phyloP scores from a whole-genome alignment of 1,140 invertebrate genomes.

The Hyposmocoma kahamanoa region DNA sequence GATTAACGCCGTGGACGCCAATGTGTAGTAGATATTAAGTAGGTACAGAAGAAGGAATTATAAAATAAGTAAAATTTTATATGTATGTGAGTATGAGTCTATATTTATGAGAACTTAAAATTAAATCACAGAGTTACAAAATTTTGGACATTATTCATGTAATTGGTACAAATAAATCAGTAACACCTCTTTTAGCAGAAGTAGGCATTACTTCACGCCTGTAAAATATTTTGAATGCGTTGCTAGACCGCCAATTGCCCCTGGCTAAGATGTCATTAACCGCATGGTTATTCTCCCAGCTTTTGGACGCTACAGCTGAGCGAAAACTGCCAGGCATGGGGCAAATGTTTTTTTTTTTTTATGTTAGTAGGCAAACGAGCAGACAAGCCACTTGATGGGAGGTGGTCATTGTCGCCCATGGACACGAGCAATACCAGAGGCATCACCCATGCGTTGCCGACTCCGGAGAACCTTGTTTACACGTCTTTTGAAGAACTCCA shows the following conservation, averaged over 20 bases:
- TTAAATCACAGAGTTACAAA: background rate
- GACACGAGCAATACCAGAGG: no score
- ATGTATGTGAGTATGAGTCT: background rate
- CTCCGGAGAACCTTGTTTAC: no score
- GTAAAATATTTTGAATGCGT: slow-evolving; percentile 5
- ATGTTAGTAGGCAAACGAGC: no score
- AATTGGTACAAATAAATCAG: background rate
- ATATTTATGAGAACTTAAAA: background rate
- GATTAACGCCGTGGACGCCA: no score
- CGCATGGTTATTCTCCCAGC: background rate
- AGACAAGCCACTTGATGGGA: no score
- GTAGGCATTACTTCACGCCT: background rate
- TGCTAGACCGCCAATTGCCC: slow-evolving; percentile 4
- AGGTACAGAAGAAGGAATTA: background rate
- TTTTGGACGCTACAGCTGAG: slow-evolving; percentile 6
- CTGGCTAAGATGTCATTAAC: slow-evolving; percentile 1
- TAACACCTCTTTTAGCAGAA: background rate
- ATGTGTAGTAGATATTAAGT: background rate
- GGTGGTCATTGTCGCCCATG: no score
- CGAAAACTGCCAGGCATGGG: slow-evolving; percentile 3
- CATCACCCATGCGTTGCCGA: no score
- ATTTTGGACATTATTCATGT: background rate
- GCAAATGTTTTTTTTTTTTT: no score
- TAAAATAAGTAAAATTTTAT: background rate
- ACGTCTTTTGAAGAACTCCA: no score